Base-by-base conservation (phyloP, 2,113 vertebrate genomes). In the Meleagris gallopavo region DNA sequence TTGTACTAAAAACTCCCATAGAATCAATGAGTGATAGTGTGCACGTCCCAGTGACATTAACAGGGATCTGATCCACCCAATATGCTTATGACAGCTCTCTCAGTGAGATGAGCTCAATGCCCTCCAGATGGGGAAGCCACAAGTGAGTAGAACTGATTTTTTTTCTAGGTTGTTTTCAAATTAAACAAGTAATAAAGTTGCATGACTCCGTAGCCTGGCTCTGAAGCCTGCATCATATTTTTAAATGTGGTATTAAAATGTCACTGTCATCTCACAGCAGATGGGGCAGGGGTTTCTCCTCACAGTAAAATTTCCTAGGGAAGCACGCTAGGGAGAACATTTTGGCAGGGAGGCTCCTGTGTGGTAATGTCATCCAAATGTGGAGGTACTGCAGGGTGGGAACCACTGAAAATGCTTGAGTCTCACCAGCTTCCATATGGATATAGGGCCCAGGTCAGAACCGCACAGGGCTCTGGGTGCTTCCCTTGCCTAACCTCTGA, bases 71-170 rank as follows among this genome's bases (percentile, higher is more conserved):
- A 85, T 94, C 45, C 25, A 64, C 50, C 7, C 71, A 62, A 22
- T 77, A 18, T 30, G 38, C 32, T 87, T 92, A 55, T 64, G 74
- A 72, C 87, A 90, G 60, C 38, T 52, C n/a, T 91, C 84, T 83
- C 81, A 78, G 40, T 77, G 27, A 86, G 71, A 67, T 43, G 80
- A 77, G 72, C 22, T 95, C 88, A 85, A 75, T 83, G 50, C 1
- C 22, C 60, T 94, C 89, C 92, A 96, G 92, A 95, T 88, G 91
- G 36, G 18, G 5, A 96, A 96, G 65, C 84, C 91, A 87, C 86
- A 93, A 93, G 30, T 55, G 8, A 92, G 66, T 32, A 81, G 74
- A 85, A 90, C 11, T 32, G 77, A 40, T 1, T 40, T 11, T 64
- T 64, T 94, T 96, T 65, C 82, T 60, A 81, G 34, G 25, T 64